Evolutionary conservation across 2,797 vertebrate genomes (phyloP), one percentile per base, ranked within the genome.

Genomic region (Cyprinodon diabolis): DNA sequence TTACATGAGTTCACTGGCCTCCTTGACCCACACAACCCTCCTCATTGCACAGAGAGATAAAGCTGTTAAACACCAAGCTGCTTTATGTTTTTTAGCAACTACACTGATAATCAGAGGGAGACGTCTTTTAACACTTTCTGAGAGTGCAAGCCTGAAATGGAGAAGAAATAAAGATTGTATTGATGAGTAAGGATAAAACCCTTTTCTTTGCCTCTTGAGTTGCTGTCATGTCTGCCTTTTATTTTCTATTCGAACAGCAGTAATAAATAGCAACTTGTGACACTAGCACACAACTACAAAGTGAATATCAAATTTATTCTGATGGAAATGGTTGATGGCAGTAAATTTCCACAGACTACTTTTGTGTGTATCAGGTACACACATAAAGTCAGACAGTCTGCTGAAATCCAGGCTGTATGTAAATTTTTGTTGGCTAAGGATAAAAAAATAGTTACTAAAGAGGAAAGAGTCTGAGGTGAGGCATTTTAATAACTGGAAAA

Each of bases 1-100:
- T 65, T 88, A 98, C 48, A 86, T 97, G 90, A 94, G 49, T 94
- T 95, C 72, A 97, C 97, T 0, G 91, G 94, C 82, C 90, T 95
- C 83, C 98, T 72, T 95, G 69, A 95, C 95, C 68, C 97, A 97
- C 76, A 88, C 96, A 72, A 95, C 96, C 21, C 78, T 88, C 7
- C 89, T 97, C 68, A 92, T 93, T 56, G 69, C 74, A 3, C 40
- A 62, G 68, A 90, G 80, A 69, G 78, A 69, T 23, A 43, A 66
- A 73, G 40, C 43, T 17, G 55, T 73, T 71, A 49, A 71, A 51
- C 72, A 55, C 73, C 60, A 82, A 73, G 80, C 79, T 2, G 67
- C 78, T 98, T 76, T 94, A 95, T 77, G 95, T 95, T 37, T 98
- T 96, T 65, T 73, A 94, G 94, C 35, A 80, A 95, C 47, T 91